Percentiles rank a stretch among this genome's conserved stretches.
Conservation (phyloP, 2,797 vertebrate species). For the Gephyroberyx darwinii region DNA sequence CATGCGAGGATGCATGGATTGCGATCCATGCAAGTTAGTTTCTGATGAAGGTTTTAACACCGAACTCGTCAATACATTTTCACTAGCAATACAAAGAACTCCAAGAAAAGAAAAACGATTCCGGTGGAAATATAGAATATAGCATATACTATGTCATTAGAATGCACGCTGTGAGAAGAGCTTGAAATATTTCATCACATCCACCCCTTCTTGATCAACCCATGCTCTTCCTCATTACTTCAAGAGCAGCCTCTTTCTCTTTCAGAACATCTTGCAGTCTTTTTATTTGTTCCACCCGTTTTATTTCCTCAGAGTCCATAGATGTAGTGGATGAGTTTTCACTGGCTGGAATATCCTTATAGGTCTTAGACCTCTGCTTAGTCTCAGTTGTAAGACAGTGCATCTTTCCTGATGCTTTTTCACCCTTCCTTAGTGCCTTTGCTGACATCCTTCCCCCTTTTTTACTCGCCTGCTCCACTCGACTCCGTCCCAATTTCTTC, state of each 20-base stretch:
- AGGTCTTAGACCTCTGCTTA: background rate
- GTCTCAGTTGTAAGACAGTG: constrained; percentile 14
- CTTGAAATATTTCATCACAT: background rate
- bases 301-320: constrained; percentile 49
- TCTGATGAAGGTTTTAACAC: no score
- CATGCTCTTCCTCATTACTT: constrained; percentile 53
- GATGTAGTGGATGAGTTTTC: constrained; percentile 33
- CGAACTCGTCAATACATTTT: no score
- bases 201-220: constrained; percentile 2
- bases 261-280: constrained; percentile 40
- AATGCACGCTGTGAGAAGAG: no score
- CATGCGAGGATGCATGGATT: no score
- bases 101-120: no score
- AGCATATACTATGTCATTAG: no score
- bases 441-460: constrained; percentile 7
- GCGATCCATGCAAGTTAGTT: no score
- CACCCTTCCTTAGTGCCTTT: constrained; percentile 10
- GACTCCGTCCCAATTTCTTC: background rate
- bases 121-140: no score
- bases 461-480: background rate
- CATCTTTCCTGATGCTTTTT: constrained; percentile 24
- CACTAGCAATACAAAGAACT: no score
- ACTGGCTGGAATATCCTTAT: constrained; percentile 7
- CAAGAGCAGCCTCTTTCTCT: constrained; percentile 70
- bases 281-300: constrained; percentile 60